phyloP scores from a whole-genome alignment of 2,113 vertebrate species.

The Xyliphius kryptos region DNA sequence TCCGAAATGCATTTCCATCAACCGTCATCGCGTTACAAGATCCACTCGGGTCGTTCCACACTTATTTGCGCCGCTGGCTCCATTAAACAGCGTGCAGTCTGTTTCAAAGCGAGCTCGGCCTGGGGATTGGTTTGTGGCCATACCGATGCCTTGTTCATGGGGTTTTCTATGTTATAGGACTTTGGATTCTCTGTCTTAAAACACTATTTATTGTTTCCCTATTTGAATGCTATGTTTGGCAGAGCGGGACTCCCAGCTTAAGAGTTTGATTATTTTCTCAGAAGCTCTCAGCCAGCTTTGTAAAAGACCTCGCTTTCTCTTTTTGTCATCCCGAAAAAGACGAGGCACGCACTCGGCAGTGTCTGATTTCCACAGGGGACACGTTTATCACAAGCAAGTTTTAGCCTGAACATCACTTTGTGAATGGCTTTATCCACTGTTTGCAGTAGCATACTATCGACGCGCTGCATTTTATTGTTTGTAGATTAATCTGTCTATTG shows the following conservation, averaged over 20 bases:
- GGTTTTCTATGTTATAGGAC: constrained; percentile 34
- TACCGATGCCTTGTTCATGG: constrained; percentile 37
- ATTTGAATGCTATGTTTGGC: constrained; percentile 41
- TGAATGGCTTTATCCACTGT: too few relatives aligned
- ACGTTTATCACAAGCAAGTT: constrained; percentile 1
- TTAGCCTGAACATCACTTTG: too few relatives aligned
- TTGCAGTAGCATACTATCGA: too few relatives aligned
- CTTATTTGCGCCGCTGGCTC: constrained; percentile 17
- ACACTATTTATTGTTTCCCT: constrained; percentile 44
- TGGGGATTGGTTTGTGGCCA: constrained; percentile 28
- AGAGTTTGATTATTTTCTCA: constrained; percentile 41
- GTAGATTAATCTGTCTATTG: too few relatives aligned
- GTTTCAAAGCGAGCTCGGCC: constrained; percentile 3
- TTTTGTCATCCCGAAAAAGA: constrained; percentile 31
- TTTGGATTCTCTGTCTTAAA: constrained; percentile 25
- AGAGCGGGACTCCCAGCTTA: constrained; percentile 12
- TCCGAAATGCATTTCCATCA: constrained; percentile 32
- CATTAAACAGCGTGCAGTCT: constrained; percentile 17
- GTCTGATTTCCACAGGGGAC: constrained; percentile 14
- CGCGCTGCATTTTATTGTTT: too few relatives aligned
- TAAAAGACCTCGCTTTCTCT: constrained; percentile 30
- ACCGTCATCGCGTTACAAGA: constrained; percentile 17
- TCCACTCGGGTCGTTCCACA: background rate
- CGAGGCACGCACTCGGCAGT: constrained; percentile 10
- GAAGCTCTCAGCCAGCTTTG: constrained; percentile 26